Evolutionary conservation across 1,140 invertebrate genomes (phyloP).

Genomic region (Oscheius sp.): DNA sequence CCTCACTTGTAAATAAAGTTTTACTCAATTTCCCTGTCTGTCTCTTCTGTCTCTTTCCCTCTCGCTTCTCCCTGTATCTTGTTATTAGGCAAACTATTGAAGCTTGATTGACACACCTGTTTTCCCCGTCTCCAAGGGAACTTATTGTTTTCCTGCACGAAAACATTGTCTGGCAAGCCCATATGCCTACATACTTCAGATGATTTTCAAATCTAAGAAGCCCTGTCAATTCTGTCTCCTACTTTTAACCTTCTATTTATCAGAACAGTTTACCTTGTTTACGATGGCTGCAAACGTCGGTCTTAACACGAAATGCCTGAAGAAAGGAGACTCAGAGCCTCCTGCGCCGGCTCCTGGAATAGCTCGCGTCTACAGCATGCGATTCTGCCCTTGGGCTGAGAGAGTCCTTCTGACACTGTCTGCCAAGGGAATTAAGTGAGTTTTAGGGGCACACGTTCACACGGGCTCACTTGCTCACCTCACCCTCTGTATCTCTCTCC

Average conservation of each 20-base stretch:
- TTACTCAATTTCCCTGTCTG: no score
- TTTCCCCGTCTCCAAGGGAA: no score
- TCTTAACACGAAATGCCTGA: neutral
- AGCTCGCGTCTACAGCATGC: constrained; percentile 79
- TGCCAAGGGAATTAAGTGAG: constrained; percentile 79
- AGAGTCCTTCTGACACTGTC: constrained; percentile 76
- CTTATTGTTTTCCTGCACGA: neutral
- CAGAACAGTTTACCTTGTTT: neutral
- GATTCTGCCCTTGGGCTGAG: constrained; percentile 85
- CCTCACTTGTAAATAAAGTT: no score
- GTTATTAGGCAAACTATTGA: no score
- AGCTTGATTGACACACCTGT: no score
- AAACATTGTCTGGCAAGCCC: neutral
- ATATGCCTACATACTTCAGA: neutral
- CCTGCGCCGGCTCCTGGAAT: constrained; percentile 65
- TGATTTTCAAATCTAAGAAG: neutral
- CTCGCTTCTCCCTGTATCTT: no score
- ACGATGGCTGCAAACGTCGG: neutral
- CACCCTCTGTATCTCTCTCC: neutral
- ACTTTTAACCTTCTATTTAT: neutral
- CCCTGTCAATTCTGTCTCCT: neutral
- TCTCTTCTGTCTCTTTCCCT: no score
- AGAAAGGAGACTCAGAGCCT: constrained; percentile 11
- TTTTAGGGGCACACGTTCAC: constrained; percentile 7
- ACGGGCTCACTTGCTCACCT: no score